A percentile compares a stretch with the other conserved stretches of the same genome.
These are phyloP conservation scores for Euborellia annulipes DNA, from an alignment of 1,140 invertebrate species.

Conservation along the genomic window DNA sequence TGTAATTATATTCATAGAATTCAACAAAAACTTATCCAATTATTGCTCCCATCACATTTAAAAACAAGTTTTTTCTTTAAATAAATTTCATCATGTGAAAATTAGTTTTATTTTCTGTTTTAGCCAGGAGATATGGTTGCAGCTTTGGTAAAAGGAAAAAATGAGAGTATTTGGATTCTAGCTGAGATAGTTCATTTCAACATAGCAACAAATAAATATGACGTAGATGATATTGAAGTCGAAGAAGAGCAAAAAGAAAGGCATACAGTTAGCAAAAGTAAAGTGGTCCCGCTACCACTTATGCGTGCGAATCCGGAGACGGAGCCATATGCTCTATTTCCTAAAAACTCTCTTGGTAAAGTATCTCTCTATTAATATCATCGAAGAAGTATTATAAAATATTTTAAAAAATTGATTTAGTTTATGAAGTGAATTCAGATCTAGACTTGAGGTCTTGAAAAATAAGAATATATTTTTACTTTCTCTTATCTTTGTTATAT, in stretches of 20 bases:
- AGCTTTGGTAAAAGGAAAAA: conserved; percentile 76
- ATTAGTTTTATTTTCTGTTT: conserved; percentile 11
- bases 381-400: not conserved
- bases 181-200: conserved; percentile 88
- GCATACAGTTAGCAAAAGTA: conserved; percentile 60
- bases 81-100: no score
- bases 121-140: conserved; percentile 85
- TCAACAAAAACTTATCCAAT: no score
- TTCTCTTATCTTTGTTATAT: no score
- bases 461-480: no score
- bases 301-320: conserved; percentile 94
- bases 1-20: no score
- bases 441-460: no score
- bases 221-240: conserved; percentile 95
- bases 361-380: not conserved
- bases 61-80: not conserved
- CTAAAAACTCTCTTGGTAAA: conserved; percentile 65
- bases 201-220: conserved; percentile 73
- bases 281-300: conserved; percentile 82
- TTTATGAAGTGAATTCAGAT: no score
- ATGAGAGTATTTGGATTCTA: conserved; percentile 80
- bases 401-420: no score
- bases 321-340: conserved; percentile 81
- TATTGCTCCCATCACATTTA: no score
- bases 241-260: conserved; percentile 68